These are phyloP conservation scores for Gavialis gangeticus DNA, from an alignment of 2,113 vertebrate genomes.

Conservation along the genomic window DNA sequence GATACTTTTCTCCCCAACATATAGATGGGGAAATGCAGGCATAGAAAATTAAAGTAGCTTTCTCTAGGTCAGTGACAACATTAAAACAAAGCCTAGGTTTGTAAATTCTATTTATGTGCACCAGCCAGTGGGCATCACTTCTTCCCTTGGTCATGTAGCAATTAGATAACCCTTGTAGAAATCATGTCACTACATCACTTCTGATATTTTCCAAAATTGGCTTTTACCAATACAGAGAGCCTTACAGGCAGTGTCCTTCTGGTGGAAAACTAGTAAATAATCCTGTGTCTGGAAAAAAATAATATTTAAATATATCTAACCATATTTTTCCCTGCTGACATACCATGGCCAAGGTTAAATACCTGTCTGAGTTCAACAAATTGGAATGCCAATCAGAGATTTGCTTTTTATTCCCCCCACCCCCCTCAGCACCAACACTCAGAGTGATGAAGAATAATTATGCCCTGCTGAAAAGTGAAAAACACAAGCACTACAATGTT, in stretches of 20 bases:
- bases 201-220: constrained; percentile 20
- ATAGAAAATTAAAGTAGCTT: neutral
- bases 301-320: neutral
- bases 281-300: neutral
- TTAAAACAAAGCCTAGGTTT: neutral
- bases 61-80: neutral
- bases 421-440: neutral
- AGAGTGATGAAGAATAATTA: neutral
- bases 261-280: neutral
- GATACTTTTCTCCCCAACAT: neutral
- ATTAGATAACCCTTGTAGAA: neutral
- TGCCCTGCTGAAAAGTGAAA: constrained; percentile 4
- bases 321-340: neutral
- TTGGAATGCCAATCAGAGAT: neutral
- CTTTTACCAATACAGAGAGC: neutral
- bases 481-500: neutral
- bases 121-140: neutral
- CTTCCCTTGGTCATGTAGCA: neutral
- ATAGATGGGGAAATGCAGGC: neutral
- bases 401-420: neutral
- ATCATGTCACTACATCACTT: constrained; percentile 1
- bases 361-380: neutral
- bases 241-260: neutral
- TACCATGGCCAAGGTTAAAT: neutral
- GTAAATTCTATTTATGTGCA: neutral